Conservation (phyloP, 2,797 vertebrate genomes). For the Alauda arvensis region DNA sequence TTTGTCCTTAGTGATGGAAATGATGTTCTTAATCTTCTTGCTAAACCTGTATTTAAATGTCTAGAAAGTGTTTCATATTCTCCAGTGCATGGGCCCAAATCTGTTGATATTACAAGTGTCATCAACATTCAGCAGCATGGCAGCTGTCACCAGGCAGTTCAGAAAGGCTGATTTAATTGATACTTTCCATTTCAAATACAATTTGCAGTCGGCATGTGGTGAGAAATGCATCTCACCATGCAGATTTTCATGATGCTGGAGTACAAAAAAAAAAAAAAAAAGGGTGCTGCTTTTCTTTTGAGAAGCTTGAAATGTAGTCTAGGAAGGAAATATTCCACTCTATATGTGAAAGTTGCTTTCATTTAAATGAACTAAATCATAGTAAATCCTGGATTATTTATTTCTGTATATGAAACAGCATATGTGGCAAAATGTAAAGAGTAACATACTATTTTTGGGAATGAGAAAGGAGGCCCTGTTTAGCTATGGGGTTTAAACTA, state of each 20-base stretch:
- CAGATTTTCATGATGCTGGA: constrained; percentile 38
- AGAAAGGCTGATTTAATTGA: constrained; percentile 64
- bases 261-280: not conserved
- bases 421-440: not conserved
- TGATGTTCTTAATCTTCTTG: constrained; percentile 9
- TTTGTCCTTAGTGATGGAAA: not conserved
- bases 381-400: constrained; percentile 17
- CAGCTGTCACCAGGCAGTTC: constrained; percentile 54
- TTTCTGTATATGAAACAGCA: not conserved
- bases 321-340: not conserved
- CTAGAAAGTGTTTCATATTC: constrained; percentile 29
- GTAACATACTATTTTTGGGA: not conserved
- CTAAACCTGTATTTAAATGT: constrained; percentile 17
- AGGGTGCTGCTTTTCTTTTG: not conserved
- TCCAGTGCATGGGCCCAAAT: constrained; percentile 20
- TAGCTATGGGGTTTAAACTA: not conserved
- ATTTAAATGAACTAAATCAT: constrained; percentile 5
- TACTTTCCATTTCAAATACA: constrained; percentile 63
- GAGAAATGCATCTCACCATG: constrained; percentile 62
- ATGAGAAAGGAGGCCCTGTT: not conserved
- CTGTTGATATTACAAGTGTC: constrained; percentile 43
- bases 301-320: not conserved
- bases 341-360: not conserved
- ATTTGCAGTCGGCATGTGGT: constrained; percentile 54
- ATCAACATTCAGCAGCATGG: constrained; percentile 36